phyloP scores from a whole-genome alignment of 2,888 invertebrate species.

The Salpingus planirostris region DNA sequence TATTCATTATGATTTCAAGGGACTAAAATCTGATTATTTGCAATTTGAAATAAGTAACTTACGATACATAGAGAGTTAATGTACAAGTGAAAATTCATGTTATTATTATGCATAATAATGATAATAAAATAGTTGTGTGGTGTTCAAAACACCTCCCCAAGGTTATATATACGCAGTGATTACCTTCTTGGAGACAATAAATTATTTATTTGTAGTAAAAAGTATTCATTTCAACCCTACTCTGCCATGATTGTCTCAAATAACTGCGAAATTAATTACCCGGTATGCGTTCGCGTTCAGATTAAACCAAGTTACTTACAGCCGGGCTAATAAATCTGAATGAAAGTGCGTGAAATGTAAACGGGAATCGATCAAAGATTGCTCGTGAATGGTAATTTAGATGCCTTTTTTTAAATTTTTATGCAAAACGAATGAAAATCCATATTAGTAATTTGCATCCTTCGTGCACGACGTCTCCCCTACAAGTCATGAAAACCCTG shows the following conservation, averaged over 20 bases:
- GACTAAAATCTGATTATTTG: constrained; percentile 12
- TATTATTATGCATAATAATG: too few relatives aligned
- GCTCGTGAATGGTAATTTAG: constrained; percentile 18
- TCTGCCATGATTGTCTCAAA: too few relatives aligned
- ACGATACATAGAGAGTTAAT: too few relatives aligned
- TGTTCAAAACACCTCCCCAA: constrained; percentile 35
- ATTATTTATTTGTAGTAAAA: constrained; percentile 43
- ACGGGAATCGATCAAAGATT: constrained; percentile 17
- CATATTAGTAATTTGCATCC: constrained; percentile 21
- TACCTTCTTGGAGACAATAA: constrained; percentile 43
- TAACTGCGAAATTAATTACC: too few relatives aligned
- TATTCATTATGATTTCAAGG: constrained; percentile 17
- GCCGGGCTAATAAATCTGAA: constrained; percentile 7
- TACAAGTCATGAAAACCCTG: too few relatives aligned
- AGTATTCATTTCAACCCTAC: too few relatives aligned
- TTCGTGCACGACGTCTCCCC: constrained; percentile 21
- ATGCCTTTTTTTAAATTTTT: constrained; percentile 22
- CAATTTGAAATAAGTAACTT: too few relatives aligned
- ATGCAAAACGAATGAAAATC: constrained; percentile 24
- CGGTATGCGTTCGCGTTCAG: too few relatives aligned
- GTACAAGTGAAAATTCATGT: constrained; percentile 29
- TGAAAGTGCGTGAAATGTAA: constrained; percentile 18
- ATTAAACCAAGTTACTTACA: too few relatives aligned
- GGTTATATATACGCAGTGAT: constrained; percentile 35
- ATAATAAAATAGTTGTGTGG: constrained; percentile 37